Evolutionary conservation across 2,888 invertebrate genomes (phyloP), one percentile per base, ranked within the genome.

Genomic region (Pollenia amentaria): DNA sequence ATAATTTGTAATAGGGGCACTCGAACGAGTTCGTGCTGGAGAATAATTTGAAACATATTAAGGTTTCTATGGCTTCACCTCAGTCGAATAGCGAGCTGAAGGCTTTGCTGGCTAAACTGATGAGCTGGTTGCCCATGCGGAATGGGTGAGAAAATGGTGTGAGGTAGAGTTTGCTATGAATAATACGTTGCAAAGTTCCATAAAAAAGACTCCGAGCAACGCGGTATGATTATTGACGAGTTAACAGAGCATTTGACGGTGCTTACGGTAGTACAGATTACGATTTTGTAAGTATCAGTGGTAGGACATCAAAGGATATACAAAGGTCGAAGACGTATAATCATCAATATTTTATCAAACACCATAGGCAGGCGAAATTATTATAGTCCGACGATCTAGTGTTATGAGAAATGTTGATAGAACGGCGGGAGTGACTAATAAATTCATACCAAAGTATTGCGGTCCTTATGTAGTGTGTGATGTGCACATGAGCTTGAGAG

Each of bases 111-210:
- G 64, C 53, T 38, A 81, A 81, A 70, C 8, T 78, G 11, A 64
- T 51, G 64, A 87, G 7, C 80, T 78, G n/a, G 48, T 64, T 7
- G 48, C 51, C 8, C 79, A 79, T 38, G 38, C 60, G 38, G 48
- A 79, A 40, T 79, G 69, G 64, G 11, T 8, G 8, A 0, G 11
- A 14, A 67, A 67, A 40, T 29, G 60, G 11, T 16, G 16, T 48
- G 60, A 84, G n/a, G 65, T 80, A 8, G 85, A 88, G 65, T 88
- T 76, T 53, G 86, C 86, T n/a, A 81, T 86, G 7, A 86, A 86
- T 53, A 86, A 86, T 53, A 64, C 78, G 11, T 51, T 76, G 0
- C 69, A 83, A 38, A 53, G 69, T 14, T 75, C 78, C 1, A 73
- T 40, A 2, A 82, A 78, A 40, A 2, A 75, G 3, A 55, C 78